These are phyloP conservation scores for Epinotia ramella DNA, from an alignment of 2,888 invertebrate genomes.

Conservation along the genomic window DNA sequence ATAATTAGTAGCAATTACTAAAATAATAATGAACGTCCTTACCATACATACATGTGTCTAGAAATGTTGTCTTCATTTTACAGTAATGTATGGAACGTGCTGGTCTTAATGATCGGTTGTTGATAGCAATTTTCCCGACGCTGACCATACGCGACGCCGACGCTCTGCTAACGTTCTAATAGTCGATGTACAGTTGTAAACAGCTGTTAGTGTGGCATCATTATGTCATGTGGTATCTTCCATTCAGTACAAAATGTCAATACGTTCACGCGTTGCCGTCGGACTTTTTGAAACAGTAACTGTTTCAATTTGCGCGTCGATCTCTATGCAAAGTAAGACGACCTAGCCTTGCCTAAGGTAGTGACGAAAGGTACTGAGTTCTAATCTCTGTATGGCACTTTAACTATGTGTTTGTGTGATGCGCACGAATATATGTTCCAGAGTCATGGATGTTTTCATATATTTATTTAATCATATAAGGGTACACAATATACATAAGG, in stretches of 20 bases:
- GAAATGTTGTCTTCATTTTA: constrained; percentile 27
- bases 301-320: neutral
- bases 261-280: neutral
- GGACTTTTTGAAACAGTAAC: neutral
- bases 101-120: constrained; percentile 56
- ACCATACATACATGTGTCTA: neutral
- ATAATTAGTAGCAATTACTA: neutral
- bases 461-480: no score
- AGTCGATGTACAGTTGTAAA: constrained; percentile 64
- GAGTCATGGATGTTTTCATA: no score
- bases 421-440: no score
- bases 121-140: constrained; percentile 65
- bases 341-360: no score
- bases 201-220: constrained; percentile 54
- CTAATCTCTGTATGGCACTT: no score
- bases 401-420: no score
- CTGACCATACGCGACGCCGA: constrained; percentile 64
- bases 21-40: neutral
- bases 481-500: no score
- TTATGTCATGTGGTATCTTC: constrained; percentile 44
- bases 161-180: constrained; percentile 70
- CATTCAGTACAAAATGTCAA: neutral
- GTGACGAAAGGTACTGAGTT: no score
- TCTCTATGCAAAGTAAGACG: neutral
- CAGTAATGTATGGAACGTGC: constrained; percentile 36